These are phyloP conservation scores for Diadegma fenestrale DNA, from an alignment of 2,888 invertebrate species.

Conservation along the genomic window DNA sequence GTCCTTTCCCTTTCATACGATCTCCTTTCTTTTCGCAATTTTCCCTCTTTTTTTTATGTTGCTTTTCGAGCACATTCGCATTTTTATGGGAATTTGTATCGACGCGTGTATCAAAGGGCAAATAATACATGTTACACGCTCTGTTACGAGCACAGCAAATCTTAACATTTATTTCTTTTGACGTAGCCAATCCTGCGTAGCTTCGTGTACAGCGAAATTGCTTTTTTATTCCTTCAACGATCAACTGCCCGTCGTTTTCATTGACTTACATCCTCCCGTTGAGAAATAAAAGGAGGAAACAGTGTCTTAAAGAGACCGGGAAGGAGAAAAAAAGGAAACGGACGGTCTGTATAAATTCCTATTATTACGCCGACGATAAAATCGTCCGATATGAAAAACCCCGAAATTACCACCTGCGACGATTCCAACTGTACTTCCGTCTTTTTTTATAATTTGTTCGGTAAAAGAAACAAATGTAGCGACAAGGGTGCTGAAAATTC, in stretches of 20 bases:
- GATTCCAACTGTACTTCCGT: not conserved
- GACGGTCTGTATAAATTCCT: not conserved
- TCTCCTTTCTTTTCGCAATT: not conserved
- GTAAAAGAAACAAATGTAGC: not conserved
- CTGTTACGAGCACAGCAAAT: not conserved
- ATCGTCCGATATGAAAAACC: not conserved
- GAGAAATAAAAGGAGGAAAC: not conserved
- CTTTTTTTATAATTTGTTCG: not conserved
- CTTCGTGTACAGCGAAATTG: not conserved
- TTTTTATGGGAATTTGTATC: slow-evolving; percentile 40
- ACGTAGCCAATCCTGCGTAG: not conserved
- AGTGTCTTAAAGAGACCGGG: not conserved
- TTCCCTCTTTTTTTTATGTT: not conserved
- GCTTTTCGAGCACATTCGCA: not conserved
- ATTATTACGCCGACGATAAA: not conserved
- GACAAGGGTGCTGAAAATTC: not conserved
- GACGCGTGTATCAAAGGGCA: slow-evolving; percentile 3
- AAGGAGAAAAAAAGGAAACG: not conserved
- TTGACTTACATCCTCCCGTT: not conserved
- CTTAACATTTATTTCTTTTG: not conserved
- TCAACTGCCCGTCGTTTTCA: not conserved
- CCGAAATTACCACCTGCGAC: not conserved
- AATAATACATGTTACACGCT: slow-evolving; percentile 1
- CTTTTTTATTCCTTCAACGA: not conserved
- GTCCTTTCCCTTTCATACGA: not conserved